phyloP scores from a whole-genome alignment of 2,797 vertebrate genomes.

The Intellagama lesueurii region DNA sequence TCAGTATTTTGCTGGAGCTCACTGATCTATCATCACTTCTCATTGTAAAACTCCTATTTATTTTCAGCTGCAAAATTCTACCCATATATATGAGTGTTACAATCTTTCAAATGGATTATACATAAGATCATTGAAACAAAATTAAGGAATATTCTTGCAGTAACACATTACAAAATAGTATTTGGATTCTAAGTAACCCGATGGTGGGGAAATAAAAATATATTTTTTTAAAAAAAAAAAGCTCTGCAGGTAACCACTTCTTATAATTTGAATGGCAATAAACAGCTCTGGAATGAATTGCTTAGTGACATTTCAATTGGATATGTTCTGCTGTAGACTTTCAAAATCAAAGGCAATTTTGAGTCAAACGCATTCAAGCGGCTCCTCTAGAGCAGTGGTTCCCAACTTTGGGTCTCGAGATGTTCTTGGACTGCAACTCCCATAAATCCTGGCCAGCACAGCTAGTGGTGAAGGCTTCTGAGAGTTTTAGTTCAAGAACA shows the following conservation, averaged over 20 bases:
- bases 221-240: too few species aligned
- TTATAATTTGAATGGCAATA: neutral
- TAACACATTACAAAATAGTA: neutral
- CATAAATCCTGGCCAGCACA: too few species aligned
- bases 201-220: neutral
- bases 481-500: too few species aligned
- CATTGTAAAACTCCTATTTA: neutral
- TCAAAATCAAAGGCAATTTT: neutral
- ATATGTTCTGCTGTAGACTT: neutral
- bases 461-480: too few species aligned
- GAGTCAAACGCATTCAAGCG: neutral
- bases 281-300: neutral
- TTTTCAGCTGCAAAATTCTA: neutral
- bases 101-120: too few species aligned
- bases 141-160: conserved; percentile 15
- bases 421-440: too few species aligned
- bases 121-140: conserved; percentile 16
- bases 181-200: conserved; percentile 4
- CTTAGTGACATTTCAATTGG: neutral
- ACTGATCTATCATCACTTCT: conserved; percentile 23
- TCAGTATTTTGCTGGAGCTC: conserved; percentile 23
- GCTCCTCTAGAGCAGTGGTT: neutral
- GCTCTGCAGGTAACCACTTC: too few species aligned
- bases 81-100: too few species aligned
- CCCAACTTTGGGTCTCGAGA: too few species aligned